phyloP scores from a whole-genome alignment of 1,140 invertebrate species.

The Drosophila albomicans region DNA sequence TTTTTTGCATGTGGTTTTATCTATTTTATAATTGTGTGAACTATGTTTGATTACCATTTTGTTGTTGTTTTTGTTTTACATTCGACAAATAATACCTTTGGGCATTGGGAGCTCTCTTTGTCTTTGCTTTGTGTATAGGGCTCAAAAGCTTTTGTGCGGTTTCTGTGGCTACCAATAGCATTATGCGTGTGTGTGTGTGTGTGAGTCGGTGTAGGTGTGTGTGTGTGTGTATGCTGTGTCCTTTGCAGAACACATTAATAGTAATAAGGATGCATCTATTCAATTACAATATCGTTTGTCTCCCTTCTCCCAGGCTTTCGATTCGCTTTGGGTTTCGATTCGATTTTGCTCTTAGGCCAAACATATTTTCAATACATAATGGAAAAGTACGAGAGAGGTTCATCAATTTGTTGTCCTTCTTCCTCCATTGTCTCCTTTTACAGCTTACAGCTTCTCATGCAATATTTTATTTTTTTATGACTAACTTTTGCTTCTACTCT shows the following conservation, averaged over 20 bases:
- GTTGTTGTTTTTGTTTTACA: too few relatives aligned
- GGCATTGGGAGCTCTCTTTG: slow-evolving; percentile 41
- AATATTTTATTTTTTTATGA: slow-evolving; percentile 7
- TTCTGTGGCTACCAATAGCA: slow-evolving; percentile 71
- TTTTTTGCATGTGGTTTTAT: too few relatives aligned
- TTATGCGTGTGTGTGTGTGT: slow-evolving; percentile 41
- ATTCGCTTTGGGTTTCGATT: background rate
- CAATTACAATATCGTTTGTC: slow-evolving; percentile 68
- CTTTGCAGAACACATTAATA: slow-evolving; percentile 59
- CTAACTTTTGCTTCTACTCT: background rate
- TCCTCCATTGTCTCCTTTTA: slow-evolving; percentile 13
- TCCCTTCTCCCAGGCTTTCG: too few relatives aligned
- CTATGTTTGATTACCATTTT: too few relatives aligned
- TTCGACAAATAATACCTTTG: background rate
- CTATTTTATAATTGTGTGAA: slow-evolving; percentile 50
- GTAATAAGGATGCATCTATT: slow-evolving; percentile 77
- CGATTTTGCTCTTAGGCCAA: slow-evolving; percentile 29
- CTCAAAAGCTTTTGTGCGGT: slow-evolving; percentile 59
- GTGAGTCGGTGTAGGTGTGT: slow-evolving; percentile 12
- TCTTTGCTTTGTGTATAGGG: slow-evolving; percentile 26
- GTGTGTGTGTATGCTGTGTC: slow-evolving; percentile 27
- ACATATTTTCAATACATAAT: slow-evolving; percentile 11
- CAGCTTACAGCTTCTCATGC: slow-evolving; percentile 68
- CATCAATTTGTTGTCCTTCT: background rate
- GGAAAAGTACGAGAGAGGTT: slow-evolving; percentile 10